These are phyloP conservation scores for Nyctibius bracteatus DNA, from an alignment of 2,113 vertebrate genomes.

Conservation along the genomic window DNA sequence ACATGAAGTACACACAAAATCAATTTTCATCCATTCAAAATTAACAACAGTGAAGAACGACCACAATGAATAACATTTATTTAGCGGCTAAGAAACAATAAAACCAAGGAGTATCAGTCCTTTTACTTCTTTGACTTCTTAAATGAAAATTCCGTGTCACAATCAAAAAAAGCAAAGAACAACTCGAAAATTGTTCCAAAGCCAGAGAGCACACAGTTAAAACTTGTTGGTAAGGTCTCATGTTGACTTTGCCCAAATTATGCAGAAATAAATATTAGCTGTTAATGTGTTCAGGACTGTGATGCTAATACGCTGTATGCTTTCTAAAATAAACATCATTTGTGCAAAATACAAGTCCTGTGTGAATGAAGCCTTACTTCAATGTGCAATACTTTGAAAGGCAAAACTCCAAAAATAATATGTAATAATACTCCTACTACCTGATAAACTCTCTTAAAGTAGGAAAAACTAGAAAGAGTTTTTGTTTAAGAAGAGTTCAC, in stretches of 20 bases:
- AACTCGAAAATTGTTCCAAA: neutral
- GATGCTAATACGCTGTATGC: neutral
- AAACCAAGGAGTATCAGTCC: neutral
- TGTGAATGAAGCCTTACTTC: conserved; percentile 30
- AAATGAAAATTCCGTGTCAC: neutral
- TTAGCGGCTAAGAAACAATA: neutral
- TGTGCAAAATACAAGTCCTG: conserved; percentile 22
- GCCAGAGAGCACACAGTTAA: neutral
- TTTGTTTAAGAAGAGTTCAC: neutral
- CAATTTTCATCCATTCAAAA: conserved; percentile 2
- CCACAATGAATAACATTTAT: conserved; percentile 1
- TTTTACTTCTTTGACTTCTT: neutral
- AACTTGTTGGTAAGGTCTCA: neutral
- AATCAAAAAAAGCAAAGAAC: neutral
- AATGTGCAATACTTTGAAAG: neutral
- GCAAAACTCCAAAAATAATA: conserved; percentile 19
- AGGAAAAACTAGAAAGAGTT: neutral
- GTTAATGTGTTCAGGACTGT: neutral
- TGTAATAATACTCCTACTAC: neutral
- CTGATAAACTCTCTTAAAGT: neutral
- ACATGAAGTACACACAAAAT: neutral
- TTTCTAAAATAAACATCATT: conserved; percentile 10
- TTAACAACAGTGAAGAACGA: conserved; percentile 24
- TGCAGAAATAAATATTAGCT: conserved; percentile 25
- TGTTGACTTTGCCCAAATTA: conserved; percentile 5